Evolutionary conservation across 2,113 vertebrate species (phyloP).

Genomic region (Myocastor coypus): DNA sequence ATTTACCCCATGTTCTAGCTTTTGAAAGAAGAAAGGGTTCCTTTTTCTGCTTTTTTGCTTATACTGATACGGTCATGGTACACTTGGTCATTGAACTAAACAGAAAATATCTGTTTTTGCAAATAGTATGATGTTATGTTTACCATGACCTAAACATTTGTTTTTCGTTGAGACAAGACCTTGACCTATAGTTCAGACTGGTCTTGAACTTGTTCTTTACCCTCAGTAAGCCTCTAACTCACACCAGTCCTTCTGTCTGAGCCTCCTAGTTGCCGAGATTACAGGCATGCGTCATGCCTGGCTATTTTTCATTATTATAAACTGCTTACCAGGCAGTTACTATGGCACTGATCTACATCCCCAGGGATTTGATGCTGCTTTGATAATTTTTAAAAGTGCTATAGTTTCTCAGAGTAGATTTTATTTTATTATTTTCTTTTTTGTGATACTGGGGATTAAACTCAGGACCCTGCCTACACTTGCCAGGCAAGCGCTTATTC

Average conservation of each 20-base stretch:
- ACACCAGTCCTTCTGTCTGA: background rate
- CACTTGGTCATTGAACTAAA: conserved; percentile 51
- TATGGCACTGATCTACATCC: background rate
- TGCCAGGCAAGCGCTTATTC: no score
- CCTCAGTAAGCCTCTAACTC: background rate
- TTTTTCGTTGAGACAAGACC: background rate
- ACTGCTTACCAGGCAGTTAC: background rate
- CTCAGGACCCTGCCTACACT: no score
- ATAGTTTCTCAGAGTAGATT: conserved; percentile 42
- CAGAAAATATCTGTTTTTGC: conserved; percentile 48
- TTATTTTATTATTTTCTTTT: no score
- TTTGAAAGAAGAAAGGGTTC: conserved; percentile 66
- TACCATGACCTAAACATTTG: background rate
- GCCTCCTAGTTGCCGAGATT: background rate
- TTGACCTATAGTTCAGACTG: background rate
- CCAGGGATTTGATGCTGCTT: conserved; percentile 3
- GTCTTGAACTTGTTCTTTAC: background rate
- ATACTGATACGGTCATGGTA: conserved; percentile 45
- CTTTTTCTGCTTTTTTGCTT: conserved; percentile 11
- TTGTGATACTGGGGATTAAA: no score
- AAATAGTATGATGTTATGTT: conserved; percentile 45
- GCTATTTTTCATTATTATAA: conserved; percentile 52
- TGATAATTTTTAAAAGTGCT: conserved; percentile 50
- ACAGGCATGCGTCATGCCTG: background rate
- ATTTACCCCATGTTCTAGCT: conserved; percentile 43